Percentiles rank a stretch among this genome's conserved stretches.
These are phyloP conservation scores for Phylloscopus whistleri DNA, from an alignment of 2,113 vertebrate species.

Conservation along the genomic window DNA sequence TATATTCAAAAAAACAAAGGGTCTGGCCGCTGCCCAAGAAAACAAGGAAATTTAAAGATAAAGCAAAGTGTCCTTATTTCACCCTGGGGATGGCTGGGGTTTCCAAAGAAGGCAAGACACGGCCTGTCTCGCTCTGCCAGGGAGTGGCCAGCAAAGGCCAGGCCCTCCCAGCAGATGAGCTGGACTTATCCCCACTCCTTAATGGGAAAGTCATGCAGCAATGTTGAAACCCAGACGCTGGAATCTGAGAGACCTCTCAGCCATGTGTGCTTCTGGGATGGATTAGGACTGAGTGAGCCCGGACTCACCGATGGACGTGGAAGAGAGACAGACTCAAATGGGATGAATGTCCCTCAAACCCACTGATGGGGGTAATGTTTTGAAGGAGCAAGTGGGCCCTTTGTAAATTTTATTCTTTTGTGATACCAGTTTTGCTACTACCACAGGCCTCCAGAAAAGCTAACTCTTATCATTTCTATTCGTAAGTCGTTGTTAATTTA, in stretches of 20 bases:
- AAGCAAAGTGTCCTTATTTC: conserved; percentile 62
- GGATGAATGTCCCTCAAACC: neutral
- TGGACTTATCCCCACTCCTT: neutral
- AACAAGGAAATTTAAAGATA: conserved; percentile 71
- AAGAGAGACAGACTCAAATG: neutral
- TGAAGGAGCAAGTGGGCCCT: neutral
- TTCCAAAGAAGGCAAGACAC: conserved; percentile 12
- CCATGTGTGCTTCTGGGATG: neutral
- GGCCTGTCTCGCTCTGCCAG: neutral
- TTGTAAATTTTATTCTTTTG: neutral
- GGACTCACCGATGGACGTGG: neutral
- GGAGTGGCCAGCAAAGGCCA: neutral
- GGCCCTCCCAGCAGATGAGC: neutral
- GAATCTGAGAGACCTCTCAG: neutral
- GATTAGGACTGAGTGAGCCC: neutral
- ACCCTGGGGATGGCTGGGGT: conserved; percentile 26
- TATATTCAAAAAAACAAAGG: conserved; percentile 64
- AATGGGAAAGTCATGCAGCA: conserved; percentile 21
- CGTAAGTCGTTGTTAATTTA: neutral
- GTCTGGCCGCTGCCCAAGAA: conserved; percentile 53
- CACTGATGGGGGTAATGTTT: neutral
- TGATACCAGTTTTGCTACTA: neutral
- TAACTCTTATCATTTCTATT: neutral
- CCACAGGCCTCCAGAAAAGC: neutral
- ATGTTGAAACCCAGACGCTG: neutral